Evolutionary conservation across 2,888 invertebrate genomes (phyloP).

Genomic region (Dorcus hopei): DNA sequence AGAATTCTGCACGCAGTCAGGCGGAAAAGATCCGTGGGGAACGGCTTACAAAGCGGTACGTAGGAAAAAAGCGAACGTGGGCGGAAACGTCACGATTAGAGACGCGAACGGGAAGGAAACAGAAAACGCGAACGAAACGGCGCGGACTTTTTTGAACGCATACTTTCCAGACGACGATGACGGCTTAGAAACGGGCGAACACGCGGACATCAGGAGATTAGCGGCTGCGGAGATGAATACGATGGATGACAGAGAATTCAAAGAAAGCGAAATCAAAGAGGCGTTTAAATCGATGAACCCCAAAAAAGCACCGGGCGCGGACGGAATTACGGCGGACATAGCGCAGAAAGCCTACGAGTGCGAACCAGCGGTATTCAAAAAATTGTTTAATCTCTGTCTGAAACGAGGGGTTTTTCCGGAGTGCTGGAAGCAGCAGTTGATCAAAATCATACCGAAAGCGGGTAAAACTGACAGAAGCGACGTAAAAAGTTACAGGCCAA

Average conservation of each 20-base stretch:
- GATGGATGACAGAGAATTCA: neutral
- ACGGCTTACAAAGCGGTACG: conserved; percentile 8
- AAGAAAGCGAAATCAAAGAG: neutral
- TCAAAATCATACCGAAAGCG: conserved; percentile 9
- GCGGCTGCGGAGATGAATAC: neutral
- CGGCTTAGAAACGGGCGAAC: neutral
- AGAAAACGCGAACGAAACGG: conserved; percentile 1
- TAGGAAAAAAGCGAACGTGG: neutral
- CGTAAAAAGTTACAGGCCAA: conserved; percentile 3
- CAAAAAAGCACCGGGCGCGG: conserved; percentile 6
- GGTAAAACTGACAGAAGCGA: neutral
- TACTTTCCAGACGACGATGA: conserved; percentile 12
- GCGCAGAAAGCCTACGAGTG: neutral
- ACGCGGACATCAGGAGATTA: neutral
- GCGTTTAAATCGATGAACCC: conserved; percentile 4
- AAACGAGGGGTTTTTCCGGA: conserved; percentile 1
- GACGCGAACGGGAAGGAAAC: conserved; percentile 1
- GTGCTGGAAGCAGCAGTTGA: conserved; percentile 5
- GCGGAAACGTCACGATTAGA: neutral
- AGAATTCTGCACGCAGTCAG: conserved; percentile 8
- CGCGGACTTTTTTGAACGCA: neutral
- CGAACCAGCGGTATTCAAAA: neutral
- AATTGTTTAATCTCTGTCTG: conserved; percentile 10
- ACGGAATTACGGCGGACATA: conserved; percentile 12
- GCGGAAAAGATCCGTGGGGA: conserved; percentile 17